Evolutionary conservation across 2,113 vertebrate genomes (phyloP), one percentile per base, ranked within the genome.

Genomic region (Heterocephalus glaber): DNA sequence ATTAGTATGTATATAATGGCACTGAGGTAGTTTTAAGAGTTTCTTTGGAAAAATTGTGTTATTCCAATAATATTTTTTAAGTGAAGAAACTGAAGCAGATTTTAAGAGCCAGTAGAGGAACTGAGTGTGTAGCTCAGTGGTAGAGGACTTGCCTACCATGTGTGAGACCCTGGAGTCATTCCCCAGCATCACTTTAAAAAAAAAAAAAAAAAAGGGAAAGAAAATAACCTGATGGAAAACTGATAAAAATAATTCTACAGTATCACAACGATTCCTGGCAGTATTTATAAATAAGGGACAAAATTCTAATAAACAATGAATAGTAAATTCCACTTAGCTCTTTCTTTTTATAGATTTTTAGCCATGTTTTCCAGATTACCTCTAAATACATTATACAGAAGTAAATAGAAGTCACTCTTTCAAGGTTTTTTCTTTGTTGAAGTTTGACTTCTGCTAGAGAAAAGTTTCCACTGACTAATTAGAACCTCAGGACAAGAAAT

Each of bases 281-380:
- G 52, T 44, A 81, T 88, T 91, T 74, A 66, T 56, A 80, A 94
- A 58, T 80, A 95, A 94, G 24, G 26, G 66, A 96, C 90, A 93
- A 56, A 56, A 92, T 95, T 89, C 44, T 96, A 95, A 47, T 79
- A 82, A 96, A 88, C 90, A 83, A 82, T 95, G 81, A 95, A 92
- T 95, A 84, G 79, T 96, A 76, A 95, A 90, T 96, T 97, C 83
- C 17, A 77, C 28, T 87, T 86, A 95, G 79, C 85, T 90, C 87
- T 95, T 97, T 97, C 77, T 92, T 84, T 95, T 95, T 96, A 93
- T 87, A 92, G 80, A 81, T 86, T 89, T 92, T 65, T 89, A 93
- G 58, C 60, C 56, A 89, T 91, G 79, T 95, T 96, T 94, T 60
- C 91, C 81, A 95, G 89, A 89, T 91, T 94, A 44, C 38, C 33